Evolutionary conservation across 2,113 vertebrate species (phyloP).

Genomic region (Hippocampus comes): DNA sequence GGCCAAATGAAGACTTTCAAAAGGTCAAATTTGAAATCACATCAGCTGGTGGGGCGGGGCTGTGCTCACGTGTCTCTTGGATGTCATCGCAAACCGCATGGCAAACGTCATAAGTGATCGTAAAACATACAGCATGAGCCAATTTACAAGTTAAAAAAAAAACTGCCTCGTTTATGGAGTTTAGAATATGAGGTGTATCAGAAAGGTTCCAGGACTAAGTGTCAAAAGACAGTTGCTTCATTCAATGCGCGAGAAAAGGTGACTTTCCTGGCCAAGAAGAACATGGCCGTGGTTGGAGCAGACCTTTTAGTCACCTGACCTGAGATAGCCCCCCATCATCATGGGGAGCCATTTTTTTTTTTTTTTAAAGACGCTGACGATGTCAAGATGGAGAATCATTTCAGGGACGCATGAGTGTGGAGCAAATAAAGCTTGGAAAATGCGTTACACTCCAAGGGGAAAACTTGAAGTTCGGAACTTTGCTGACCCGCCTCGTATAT

Average conservation of each 20-base stretch:
- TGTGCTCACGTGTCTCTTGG: background rate
- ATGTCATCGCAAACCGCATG: background rate
- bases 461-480: background rate
- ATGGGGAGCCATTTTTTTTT: background rate
- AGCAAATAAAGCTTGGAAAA: too few species aligned
- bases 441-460: background rate
- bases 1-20: constrained; percentile 33
- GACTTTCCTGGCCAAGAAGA: background rate
- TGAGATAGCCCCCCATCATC: background rate
- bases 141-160: background rate
- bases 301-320: background rate
- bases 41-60: constrained; percentile 16
- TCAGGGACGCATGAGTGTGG: too few species aligned
- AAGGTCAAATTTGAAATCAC: constrained; percentile 44
- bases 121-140: background rate
- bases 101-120: background rate
- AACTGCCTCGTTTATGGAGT: background rate
- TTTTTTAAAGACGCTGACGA: background rate
- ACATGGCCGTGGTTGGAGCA: background rate
- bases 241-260: background rate
- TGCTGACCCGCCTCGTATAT: background rate
- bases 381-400: background rate
- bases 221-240: too few species aligned
- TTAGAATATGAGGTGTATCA: background rate
- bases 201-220: background rate